Evolutionary conservation across 2,797 vertebrate genomes (phyloP).

Genomic region (Rhinoraja longicauda): DNA sequence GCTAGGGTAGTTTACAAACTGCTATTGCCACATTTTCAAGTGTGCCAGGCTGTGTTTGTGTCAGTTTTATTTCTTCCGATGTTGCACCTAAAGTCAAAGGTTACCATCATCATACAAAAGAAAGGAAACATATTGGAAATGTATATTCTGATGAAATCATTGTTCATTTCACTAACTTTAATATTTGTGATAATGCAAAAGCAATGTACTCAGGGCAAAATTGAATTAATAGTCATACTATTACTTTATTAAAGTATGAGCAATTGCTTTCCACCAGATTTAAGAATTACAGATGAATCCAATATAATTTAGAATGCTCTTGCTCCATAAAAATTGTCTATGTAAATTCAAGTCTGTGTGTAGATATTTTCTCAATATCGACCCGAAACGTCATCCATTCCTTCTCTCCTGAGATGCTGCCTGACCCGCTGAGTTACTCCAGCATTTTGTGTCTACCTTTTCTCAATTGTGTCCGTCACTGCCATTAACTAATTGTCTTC

Average conservation of each 20-base stretch:
- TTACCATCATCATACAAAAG: background rate
- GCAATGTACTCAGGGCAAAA: background rate
- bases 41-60: background rate
- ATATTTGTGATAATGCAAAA: background rate
- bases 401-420: too few species aligned
- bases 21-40: background rate
- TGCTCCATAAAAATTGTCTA: background rate
- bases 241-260: background rate
- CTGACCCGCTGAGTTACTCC: too few species aligned
- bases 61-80: background rate
- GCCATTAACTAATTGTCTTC: background rate
- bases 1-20: background rate
- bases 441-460: too few species aligned
- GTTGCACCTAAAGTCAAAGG: constrained; percentile 2
- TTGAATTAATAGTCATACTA: too few species aligned
- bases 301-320: background rate
- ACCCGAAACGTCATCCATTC: too few species aligned
- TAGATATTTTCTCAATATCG: background rate
- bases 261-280: background rate
- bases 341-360: background rate
- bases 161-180: background rate
- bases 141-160: background rate
- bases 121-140: background rate
- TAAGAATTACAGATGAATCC: background rate
- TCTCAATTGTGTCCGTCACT: background rate